A percentile compares a stretch with the other conserved stretches of the same genome.
Evolutionary conservation across 2,888 invertebrate genomes (phyloP).

Genomic region (Erpobdella octoculata): DNA sequence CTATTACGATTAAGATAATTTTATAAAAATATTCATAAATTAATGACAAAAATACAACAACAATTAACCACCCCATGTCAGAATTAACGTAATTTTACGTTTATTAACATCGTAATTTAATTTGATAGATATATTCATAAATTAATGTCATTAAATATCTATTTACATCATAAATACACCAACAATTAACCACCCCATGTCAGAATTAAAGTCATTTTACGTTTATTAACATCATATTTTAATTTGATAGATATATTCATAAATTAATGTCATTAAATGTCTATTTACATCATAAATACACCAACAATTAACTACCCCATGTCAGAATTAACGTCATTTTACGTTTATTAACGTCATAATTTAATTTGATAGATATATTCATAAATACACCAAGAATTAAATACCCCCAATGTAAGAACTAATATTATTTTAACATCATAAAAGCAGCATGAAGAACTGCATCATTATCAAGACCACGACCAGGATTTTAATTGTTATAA

Average conservation of each 20-base stretch:
- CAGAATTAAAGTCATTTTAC: not conserved
- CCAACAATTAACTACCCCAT: not conserved
- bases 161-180: not conserved
- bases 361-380: not conserved
- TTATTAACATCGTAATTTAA: too few relatives aligned
- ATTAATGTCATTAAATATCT: too few relatives aligned
- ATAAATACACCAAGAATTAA: not conserved
- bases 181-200: not conserved
- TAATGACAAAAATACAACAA: not conserved
- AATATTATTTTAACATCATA: not conserved
- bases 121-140: not conserved
- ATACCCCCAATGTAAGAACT: not conserved
- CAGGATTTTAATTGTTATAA: too few relatives aligned
- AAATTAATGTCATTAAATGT: not conserved
- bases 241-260: not conserved
- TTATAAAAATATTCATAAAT: not conserved
- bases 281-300: too few relatives aligned
- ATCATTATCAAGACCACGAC: too few relatives aligned
- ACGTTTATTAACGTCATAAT: too few relatives aligned
- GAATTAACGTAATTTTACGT: not conserved
- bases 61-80: not conserved
- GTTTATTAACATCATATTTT: too few relatives aligned
- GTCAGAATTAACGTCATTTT: not conserved
- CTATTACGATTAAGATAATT: not conserved
- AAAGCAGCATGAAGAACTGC: too few relatives aligned